Evolutionary conservation across 2,888 invertebrate species (phyloP), one percentile per base, ranked within the genome.

Genomic region (Odontocolon sp.): DNA sequence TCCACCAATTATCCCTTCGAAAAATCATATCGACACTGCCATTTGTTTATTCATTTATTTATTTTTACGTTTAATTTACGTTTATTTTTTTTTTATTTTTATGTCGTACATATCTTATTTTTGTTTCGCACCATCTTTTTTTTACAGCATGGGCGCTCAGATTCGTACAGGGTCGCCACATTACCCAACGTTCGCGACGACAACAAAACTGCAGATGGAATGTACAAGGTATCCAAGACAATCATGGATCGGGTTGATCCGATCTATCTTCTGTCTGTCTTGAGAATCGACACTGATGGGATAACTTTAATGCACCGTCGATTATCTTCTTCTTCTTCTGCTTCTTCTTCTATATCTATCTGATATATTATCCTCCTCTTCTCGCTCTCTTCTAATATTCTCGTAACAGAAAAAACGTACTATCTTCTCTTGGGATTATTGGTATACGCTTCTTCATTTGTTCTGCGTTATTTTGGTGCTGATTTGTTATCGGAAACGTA

Each of bases 121-220:
- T 77, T 64, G 50, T 77, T 77, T 77, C 33, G 77, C 72, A 77
- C 83, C 77, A 73, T 82, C 82, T 82, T 82, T 83, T 84, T 86
- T 88, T 93, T 94, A 88, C 95, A 97, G 96, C 96, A 96, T 95
- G 97, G 96, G 93, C 95, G 97, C 91, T 94, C 97, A 91, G 98
- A 98, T 93, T 98, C 98, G 91, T 99, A 99, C 94, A 95, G 98
- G 91, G 97, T 97, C 93, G 98, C 98, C 87, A 98, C 98, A 91
- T 95, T 97, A 91, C 95, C 97, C 87, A 93, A 95, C 92, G 93
- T 96, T 92, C 95, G 96, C 93, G 97, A 97, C 92, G 98, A 98
- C 94, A 97, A 97, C 95, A 96, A 95, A 93, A 97, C 97, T 84
- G 97, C 97, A 87, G 97, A 97, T 93, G 97, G 97, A 92, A 95